phyloP scores from a whole-genome alignment of 2,113 vertebrate species.

The Eira barbara region DNA sequence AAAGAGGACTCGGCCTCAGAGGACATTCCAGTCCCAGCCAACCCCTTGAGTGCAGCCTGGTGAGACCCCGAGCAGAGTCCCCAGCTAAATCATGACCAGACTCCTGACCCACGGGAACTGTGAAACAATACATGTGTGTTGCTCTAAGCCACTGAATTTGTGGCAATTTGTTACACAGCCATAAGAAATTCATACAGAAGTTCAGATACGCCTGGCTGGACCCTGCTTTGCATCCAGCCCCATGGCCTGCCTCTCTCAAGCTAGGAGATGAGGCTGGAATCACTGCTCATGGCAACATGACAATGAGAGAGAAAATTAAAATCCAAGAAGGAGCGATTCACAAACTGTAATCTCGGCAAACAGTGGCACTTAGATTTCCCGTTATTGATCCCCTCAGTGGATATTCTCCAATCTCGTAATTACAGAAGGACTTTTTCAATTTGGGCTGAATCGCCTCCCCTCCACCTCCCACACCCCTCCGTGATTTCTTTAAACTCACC shows the following conservation, averaged over 20 bases:
- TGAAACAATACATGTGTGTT: not conserved
- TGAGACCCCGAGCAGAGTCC: not conserved
- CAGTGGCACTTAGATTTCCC: constrained; percentile 60
- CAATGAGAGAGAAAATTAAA: constrained; percentile 70
- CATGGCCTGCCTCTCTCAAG: not conserved
- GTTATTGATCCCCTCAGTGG: constrained; percentile 50
- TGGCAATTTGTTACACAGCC: fast-evolving
- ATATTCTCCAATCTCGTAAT: constrained; percentile 59
- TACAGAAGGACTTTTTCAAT: constrained; percentile 64
- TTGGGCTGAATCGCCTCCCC: constrained; percentile 40
- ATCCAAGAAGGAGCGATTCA: constrained; percentile 49
- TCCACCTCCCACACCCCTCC: not conserved
- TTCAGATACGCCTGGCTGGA: fast-evolving
- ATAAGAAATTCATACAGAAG: not conserved
- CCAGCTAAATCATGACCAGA: not conserved
- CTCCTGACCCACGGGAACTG: fast-evolving
- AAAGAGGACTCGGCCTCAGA: not conserved
- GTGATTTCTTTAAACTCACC: constrained; percentile 49
- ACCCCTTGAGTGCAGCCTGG: not conserved
- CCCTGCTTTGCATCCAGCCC: not conserved
- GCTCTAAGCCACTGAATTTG: not conserved
- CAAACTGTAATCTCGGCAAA: constrained; percentile 61
- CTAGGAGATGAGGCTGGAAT: not conserved
- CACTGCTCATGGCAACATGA: fast-evolving
- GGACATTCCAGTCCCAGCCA: not conserved